Evolutionary conservation across 2,113 vertebrate species (phyloP).

Genomic region (Pipra filicauda): DNA sequence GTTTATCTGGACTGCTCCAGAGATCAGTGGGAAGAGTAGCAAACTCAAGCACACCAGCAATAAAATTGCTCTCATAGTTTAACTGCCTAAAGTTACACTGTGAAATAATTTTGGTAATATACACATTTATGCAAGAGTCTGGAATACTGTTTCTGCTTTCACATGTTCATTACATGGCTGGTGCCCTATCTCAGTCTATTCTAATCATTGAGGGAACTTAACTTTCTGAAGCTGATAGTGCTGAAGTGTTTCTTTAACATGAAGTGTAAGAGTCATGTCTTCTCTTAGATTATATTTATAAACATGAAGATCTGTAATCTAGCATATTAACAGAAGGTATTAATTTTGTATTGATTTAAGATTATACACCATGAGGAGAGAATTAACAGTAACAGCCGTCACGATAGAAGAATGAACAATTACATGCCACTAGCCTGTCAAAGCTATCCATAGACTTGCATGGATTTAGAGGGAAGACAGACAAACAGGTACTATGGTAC

Average conservation of each 20-base stretch:
- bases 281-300: not conserved
- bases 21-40: not conserved
- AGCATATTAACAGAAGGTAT: not conserved
- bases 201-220: not conserved
- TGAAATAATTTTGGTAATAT: not conserved
- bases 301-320: not conserved
- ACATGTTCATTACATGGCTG: rapidly evolving
- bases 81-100: not conserved
- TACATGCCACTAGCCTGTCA: not conserved
- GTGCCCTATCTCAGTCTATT: not conserved
- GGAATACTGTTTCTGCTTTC: not conserved
- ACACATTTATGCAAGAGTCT: not conserved
- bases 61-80: not conserved
- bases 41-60: not conserved
- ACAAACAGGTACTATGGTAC: not conserved
- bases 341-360: not conserved
- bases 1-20: not conserved
- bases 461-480: not conserved
- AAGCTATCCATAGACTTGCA: not conserved
- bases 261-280: not conserved
- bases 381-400: not conserved
- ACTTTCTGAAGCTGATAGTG: not conserved
- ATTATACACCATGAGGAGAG: not conserved
- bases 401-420: not conserved
- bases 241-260: not conserved